phyloP scores from a whole-genome alignment of 1,140 invertebrate species.

The Periplaneta americana region DNA sequence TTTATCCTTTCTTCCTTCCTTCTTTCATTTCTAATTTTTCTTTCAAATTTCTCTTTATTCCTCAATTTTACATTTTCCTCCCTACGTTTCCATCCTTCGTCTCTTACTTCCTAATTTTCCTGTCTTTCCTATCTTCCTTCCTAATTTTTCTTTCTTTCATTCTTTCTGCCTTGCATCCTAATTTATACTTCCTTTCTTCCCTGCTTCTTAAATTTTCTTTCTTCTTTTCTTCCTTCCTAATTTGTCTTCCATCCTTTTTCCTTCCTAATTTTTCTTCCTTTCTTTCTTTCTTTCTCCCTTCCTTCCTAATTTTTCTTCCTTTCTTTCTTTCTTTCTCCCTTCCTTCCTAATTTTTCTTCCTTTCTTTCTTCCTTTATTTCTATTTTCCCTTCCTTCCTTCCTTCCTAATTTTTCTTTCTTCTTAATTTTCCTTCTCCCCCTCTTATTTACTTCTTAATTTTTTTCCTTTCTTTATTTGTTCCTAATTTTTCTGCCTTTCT shows the following conservation, averaged over 20 bases:
- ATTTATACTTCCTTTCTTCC: not conserved
- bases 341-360: too few species aligned
- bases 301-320: too few species aligned
- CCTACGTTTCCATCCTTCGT: too few species aligned
- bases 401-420: too few species aligned
- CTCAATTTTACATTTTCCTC: too few species aligned
- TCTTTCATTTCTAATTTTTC: too few species aligned
- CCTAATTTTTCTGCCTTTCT: not conserved
- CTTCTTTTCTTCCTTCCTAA: not conserved
- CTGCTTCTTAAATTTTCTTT: not conserved
- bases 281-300: not conserved
- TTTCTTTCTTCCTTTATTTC: too few species aligned
- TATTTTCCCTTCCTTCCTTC: too few species aligned
- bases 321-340: too few species aligned
- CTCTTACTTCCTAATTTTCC: not conserved
- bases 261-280: not conserved
- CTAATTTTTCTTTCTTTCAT: not conserved
- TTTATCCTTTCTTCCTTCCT: not conserved
- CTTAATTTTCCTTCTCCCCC: too few species aligned
- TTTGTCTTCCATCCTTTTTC: not conserved
- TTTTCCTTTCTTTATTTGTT: not conserved
- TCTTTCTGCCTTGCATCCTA: not conserved
- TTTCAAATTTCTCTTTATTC: too few species aligned
- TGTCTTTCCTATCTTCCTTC: not conserved
- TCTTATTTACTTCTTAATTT: not conserved